Conservation (phyloP, 2,797 vertebrate species). For the Bradypus variegatus region DNA sequence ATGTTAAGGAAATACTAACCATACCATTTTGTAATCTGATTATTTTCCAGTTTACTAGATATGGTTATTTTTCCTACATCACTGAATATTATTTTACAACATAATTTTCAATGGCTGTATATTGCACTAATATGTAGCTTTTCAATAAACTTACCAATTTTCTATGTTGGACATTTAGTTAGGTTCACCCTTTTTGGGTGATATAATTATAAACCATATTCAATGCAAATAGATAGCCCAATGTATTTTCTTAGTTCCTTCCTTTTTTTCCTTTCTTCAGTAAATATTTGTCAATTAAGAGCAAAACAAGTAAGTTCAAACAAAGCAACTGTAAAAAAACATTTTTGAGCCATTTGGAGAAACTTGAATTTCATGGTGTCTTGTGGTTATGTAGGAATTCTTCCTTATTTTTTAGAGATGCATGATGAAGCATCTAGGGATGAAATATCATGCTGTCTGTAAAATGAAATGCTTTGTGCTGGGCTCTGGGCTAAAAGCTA, state of each 20-base stretch:
- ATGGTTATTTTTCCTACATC: background rate
- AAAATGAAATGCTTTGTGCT: background rate
- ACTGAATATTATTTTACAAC: background rate
- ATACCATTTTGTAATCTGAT: background rate
- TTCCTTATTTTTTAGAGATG: conserved; percentile 6
- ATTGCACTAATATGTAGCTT: background rate
- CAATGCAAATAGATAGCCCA: background rate
- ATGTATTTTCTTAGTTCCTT: background rate
- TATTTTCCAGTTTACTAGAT: background rate
- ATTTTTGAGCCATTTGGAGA: background rate
- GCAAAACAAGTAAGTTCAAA: conserved; percentile 4
- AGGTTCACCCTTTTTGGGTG: background rate
- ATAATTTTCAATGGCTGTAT: background rate
- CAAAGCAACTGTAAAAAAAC: background rate
- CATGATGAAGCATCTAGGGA: background rate
- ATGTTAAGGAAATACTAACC: background rate
- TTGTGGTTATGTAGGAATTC: background rate
- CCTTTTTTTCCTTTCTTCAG: background rate
- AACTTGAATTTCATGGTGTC: background rate
- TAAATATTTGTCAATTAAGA: background rate
- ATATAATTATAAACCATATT: background rate
- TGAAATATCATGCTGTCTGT: background rate
- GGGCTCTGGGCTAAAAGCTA: background rate
- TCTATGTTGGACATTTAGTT: background rate
- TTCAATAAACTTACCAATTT: background rate